Percentiles rank a stretch among this genome's conserved stretches.
Conservation (phyloP, 1,140 invertebrate genomes). For the Andrena cerasifolii region DNA sequence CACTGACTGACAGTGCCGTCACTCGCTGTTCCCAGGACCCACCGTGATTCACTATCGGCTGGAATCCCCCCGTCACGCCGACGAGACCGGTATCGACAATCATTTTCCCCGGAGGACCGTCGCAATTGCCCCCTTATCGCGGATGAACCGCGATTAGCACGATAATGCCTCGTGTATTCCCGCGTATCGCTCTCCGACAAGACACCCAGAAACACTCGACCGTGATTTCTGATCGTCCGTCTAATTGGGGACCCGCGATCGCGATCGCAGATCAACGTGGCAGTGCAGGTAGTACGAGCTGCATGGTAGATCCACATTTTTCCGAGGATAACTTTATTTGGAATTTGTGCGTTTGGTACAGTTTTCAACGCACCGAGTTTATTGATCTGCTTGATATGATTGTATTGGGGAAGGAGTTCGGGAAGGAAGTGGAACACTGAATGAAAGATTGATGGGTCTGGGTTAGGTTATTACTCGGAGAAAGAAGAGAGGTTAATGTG, state of each 20-base stretch:
- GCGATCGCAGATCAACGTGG: no score
- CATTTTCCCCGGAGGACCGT: conserved; percentile 38
- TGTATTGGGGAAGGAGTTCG: no score
- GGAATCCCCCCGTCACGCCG: conserved; percentile 20
- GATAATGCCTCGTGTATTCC: conserved; percentile 26
- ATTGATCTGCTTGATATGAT: no score
- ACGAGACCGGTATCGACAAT: conserved; percentile 39
- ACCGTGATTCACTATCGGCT: conserved; percentile 13
- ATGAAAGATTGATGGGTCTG: no score
- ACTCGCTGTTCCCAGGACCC: conserved; percentile 1
- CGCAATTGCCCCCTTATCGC: conserved; percentile 50
- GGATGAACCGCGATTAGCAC: conserved; percentile 29
- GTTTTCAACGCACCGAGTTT: no score
- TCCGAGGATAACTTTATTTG: no score
- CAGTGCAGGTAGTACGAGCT: no score
- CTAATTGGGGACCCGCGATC: neutral
- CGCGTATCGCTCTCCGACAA: neutral
- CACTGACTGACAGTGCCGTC: conserved; percentile 32
- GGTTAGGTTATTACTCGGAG: no score
- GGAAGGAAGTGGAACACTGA: no score
- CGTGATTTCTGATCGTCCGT: neutral
- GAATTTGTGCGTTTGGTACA: no score
- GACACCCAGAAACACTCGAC: neutral
- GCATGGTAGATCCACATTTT: no score
- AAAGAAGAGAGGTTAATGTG: no score